These are phyloP conservation scores for Meteorus cinctellus DNA, from an alignment of 2,888 invertebrate species.

Conservation along the genomic window DNA sequence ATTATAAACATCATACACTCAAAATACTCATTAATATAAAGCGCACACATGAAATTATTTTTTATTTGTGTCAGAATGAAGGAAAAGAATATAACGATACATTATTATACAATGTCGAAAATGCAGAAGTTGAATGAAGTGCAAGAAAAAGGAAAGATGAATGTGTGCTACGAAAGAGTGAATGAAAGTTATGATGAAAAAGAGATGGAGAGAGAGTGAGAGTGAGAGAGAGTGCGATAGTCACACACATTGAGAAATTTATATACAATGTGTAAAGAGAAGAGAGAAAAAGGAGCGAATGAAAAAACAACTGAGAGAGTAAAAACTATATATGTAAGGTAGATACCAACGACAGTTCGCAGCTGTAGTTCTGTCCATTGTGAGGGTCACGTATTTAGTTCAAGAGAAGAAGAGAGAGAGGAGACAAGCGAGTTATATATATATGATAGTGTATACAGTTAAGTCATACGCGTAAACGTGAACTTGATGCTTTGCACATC, in stretches of 20 bases:
- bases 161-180: background rate
- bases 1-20: slow-evolving; percentile 3
- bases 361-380: slow-evolving; percentile 58
- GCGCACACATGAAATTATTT: background rate
- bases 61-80: background rate
- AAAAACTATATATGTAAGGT: slow-evolving; percentile 10
- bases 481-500: slow-evolving; percentile 25
- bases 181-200: background rate
- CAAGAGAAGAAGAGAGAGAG: background rate
- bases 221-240: background rate
- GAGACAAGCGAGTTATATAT: background rate
- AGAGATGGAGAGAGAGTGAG: background rate
- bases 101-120: background rate
- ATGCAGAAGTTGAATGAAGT: background rate
- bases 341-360: slow-evolving; percentile 44
- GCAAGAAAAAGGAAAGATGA: background rate
- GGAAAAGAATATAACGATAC: background rate
- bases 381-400: slow-evolving; percentile 60
- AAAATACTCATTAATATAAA: background rate
- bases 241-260: background rate
- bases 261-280: slow-evolving; percentile 8
- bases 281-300: slow-evolving; percentile 7
- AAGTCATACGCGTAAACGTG: slow-evolving; percentile 28
- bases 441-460: background rate
- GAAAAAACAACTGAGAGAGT: slow-evolving; percentile 3